Conservation (phyloP, 1,140 invertebrate genomes). For the Drosophila bocqueti region DNA sequence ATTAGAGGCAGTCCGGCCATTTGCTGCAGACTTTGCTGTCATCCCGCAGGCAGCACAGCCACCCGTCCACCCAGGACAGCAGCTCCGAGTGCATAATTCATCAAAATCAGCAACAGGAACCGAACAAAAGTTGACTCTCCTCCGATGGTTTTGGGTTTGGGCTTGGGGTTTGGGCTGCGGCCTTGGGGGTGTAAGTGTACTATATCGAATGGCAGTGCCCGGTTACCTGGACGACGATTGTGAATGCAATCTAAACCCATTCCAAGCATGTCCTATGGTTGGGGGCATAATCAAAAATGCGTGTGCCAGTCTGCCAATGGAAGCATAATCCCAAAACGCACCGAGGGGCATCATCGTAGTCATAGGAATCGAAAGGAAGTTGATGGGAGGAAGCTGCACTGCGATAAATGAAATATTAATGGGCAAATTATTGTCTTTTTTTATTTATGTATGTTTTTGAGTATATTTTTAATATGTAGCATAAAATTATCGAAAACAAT, state of each 20-base stretch:
- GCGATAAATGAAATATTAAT: not conserved
- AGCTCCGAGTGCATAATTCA: constrained; percentile 70
- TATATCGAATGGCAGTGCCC: constrained; percentile 28
- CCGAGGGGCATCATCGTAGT: constrained; percentile 39
- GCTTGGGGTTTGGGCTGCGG: constrained; percentile 10
- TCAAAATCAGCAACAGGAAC: constrained; percentile 80
- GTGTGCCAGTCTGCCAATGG: constrained; percentile 55
- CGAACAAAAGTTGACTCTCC: constrained; percentile 63
- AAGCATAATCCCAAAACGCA: constrained; percentile 65
- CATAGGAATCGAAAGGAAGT: constrained; percentile 16
- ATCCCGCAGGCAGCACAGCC: constrained; percentile 28
- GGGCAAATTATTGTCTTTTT: too few species aligned
- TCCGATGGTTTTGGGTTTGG: constrained; percentile 14
- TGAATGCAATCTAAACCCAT: constrained; percentile 60
- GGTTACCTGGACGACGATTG: constrained; percentile 49
- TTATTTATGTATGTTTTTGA: too few species aligned
- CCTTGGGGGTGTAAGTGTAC: constrained; percentile 24
- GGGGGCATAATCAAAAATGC: constrained; percentile 73
- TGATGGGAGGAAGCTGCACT: constrained; percentile 4
- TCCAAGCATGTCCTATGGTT: constrained; percentile 18
- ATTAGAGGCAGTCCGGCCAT: constrained; percentile 67
- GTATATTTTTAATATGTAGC: too few species aligned
- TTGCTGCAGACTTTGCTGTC: constrained; percentile 37
- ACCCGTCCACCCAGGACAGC: constrained; percentile 3
- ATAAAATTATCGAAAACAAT: too few species aligned